Evolutionary conservation across 1,140 invertebrate species (phyloP).

Genomic region (Pogonus chalceus): DNA sequence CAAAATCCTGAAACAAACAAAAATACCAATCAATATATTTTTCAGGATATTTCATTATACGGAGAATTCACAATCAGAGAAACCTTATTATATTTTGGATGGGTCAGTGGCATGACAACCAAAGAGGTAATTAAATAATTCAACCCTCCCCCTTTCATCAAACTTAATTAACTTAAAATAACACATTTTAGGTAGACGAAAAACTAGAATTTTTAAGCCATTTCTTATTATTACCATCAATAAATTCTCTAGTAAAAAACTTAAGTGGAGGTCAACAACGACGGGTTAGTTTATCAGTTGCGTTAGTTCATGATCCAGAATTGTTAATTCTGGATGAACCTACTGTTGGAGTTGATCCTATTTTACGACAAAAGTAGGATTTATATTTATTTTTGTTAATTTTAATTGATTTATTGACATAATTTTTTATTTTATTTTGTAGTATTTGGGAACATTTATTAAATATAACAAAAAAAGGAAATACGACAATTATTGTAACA

Average conservation of each 20-base stretch:
- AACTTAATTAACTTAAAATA: too few species aligned
- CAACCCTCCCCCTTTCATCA: too few species aligned
- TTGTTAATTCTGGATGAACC: conserved; percentile 89
- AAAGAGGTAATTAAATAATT: conserved; percentile 45
- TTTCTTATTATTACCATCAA: conserved; percentile 59
- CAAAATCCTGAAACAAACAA: too few species aligned
- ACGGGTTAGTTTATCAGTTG: conserved; percentile 77
- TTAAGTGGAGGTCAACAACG: conserved; percentile 86
- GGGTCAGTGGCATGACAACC: conserved; percentile 71
- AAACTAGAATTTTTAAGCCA: conserved; percentile 73
- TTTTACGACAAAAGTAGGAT: conserved; percentile 75
- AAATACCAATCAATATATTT: conserved; percentile 16
- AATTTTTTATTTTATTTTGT: too few species aligned
- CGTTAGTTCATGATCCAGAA: conserved; percentile 80
- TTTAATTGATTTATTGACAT: not conserved
- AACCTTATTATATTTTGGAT: conserved; percentile 85
- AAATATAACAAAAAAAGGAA: conserved; percentile 75
- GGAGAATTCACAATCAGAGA: conserved; percentile 85
- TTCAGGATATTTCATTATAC: conserved; percentile 81
- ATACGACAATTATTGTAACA: conserved; percentile 90
- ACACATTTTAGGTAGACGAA: conserved; percentile 42
- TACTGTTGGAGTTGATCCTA: conserved; percentile 89
- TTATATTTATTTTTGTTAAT: too few species aligned
- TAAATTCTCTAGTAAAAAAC: conserved; percentile 61
- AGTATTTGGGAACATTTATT: conserved; percentile 93